phyloP scores from a whole-genome alignment of 53 echinoderm and acorn worm genomes.

The Arbacia lixula region DNA sequence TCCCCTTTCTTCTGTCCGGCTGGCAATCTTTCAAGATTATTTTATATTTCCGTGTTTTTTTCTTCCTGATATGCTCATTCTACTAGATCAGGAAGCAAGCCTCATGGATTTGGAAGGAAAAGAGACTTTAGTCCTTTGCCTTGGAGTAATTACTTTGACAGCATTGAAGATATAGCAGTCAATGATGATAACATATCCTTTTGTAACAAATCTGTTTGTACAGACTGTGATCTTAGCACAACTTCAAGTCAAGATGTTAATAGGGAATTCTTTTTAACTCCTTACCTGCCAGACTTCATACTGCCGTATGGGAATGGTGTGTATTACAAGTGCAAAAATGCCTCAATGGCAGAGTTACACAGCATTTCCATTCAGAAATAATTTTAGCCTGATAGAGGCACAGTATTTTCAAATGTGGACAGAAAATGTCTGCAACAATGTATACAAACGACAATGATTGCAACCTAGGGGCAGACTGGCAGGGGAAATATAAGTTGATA shows the following conservation, averaged over 20 bases:
- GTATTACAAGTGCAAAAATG: no score
- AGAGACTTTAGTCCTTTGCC: conserved; percentile 84
- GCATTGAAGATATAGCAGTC: conserved; percentile 73
- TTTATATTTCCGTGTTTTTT: not conserved
- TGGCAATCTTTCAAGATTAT: not conserved
- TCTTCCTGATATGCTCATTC: not conserved
- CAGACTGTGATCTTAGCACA: not conserved
- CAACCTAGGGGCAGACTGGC: no score
- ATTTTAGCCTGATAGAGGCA: no score
- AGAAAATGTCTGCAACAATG: no score
- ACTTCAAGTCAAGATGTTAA: not conserved
- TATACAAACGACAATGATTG: no score
- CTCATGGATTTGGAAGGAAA: conserved; percentile 65
- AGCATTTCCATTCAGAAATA: no score
- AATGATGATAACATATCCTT: conserved; percentile 93
- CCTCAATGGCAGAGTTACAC: no score
- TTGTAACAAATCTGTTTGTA: not conserved
- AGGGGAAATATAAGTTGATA: no score
- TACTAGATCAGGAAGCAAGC: not conserved
- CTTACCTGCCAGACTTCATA: no score
- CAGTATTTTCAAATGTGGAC: no score
- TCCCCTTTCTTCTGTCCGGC: no score
- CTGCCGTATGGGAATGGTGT: no score
- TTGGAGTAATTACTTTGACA: conserved; percentile 88
- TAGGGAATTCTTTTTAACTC: not conserved